These are phyloP conservation scores for Opisthograptis luteolata DNA, from an alignment of 2,888 invertebrate genomes.

Conservation along the genomic window DNA sequence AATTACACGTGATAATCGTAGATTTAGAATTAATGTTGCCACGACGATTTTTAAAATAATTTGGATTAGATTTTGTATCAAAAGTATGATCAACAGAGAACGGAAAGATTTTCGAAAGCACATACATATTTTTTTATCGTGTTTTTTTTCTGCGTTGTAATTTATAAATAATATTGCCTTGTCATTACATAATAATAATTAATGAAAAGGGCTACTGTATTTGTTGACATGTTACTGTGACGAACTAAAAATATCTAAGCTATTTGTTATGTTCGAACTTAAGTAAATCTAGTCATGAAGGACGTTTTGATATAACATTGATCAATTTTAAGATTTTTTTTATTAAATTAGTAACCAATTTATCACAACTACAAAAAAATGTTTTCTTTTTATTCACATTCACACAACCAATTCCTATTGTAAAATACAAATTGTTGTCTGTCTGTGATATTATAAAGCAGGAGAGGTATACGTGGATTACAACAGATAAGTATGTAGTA, in stretches of 20 bases:
- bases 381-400: too few species aligned
- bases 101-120: conserved; percentile 9
- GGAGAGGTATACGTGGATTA: conserved; percentile 39
- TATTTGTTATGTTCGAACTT: conserved; percentile 10
- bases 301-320: conserved; percentile 9
- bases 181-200: too few species aligned
- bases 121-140: not conserved
- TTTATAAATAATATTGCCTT: too few species aligned
- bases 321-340: not conserved
- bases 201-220: too few species aligned
- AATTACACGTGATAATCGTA: conserved; percentile 31
- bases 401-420: not conserved
- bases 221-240: too few species aligned
- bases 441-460: conserved; percentile 53
- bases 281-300: conserved; percentile 20
- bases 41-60: too few species aligned
- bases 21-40: not conserved
- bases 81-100: not conserved
- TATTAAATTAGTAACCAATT: not conserved
- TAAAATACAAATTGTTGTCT: conserved; percentile 34
- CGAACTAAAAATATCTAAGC: too few species aligned
- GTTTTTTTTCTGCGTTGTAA: not conserved
- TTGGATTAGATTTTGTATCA: not conserved
- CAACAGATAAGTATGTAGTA: conserved; percentile 45
- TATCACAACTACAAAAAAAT: too few species aligned